These are phyloP conservation scores for Lagorchestes hirsutus DNA, from an alignment of 2,797 vertebrate genomes.

Conservation along the genomic window DNA sequence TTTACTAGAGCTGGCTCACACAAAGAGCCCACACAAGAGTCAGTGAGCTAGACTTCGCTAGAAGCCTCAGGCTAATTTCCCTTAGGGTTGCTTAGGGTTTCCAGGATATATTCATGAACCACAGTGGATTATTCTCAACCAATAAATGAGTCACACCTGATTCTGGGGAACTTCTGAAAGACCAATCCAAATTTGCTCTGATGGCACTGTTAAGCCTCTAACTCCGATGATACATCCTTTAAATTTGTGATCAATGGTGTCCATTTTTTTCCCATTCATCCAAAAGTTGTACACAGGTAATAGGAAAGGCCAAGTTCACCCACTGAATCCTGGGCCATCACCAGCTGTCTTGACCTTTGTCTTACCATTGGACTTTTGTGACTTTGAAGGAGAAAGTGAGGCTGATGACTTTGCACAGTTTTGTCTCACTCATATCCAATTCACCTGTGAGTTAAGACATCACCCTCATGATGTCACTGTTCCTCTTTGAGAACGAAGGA, in stretches of 20 bases:
- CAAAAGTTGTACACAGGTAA: background rate
- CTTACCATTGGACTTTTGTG: background rate
- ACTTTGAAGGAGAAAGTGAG: background rate
- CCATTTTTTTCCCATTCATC: background rate
- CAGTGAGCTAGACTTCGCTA: background rate
- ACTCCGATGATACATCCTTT: background rate
- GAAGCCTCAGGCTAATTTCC: background rate
- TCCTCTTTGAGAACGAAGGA: background rate
- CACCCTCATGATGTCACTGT: background rate
- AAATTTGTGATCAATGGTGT: background rate
- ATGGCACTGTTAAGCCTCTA: background rate
- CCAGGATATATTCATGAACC: background rate
- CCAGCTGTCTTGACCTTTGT: background rate
- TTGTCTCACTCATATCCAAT: background rate
- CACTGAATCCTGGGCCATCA: background rate
- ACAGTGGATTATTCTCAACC: background rate
- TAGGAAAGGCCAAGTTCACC: background rate
- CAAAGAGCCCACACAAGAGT: background rate
- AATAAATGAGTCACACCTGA: background rate
- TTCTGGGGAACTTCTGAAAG: background rate
- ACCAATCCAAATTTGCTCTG: background rate
- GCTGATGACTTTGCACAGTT: background rate
- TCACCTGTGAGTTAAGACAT: background rate
- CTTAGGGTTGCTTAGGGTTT: background rate
- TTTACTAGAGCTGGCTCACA: background rate